Evolutionary conservation across 2,888 invertebrate genomes (phyloP), one percentile per base, ranked within the genome.

Genomic region (Onchidella celtica): DNA sequence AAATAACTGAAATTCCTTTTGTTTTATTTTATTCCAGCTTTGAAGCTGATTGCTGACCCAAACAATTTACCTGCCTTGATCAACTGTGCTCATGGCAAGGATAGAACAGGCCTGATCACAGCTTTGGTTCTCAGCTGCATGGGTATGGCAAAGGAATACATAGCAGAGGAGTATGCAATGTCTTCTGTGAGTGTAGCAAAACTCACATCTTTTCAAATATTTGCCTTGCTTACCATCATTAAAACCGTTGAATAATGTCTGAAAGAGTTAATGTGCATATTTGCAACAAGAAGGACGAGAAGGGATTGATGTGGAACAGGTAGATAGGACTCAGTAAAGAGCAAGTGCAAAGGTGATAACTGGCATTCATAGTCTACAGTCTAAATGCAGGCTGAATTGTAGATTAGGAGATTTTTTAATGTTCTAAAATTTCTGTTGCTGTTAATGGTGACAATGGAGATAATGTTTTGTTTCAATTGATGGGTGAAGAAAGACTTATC

Each of bases 31-130:
- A 63, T 76, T 79, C 83, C 86, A 92, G 92, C 89, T 47, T 81
- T 92, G 78, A 92, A 91, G 81, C 78, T 92, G 1, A 83, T 92
- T 66, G 83, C 87, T 1, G 86, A 88, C 34, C 85, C 85, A 17
- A 80, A 81, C 2, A 89, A 90, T 79, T 66, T 88, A 32, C 91
- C 92, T 34, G 90, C 88, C 1, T 81, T 92, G 83, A 81, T 92
- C n/a, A 91, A 90, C 85, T 92, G 92, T 87, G 90, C 90, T 2
- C 88, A 89, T 82, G 92, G 92, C 11, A 92, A 92, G 81, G 92
- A 92, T 79, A 85, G 92, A 69, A 91, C 92, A 6, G 92, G 92
- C 2, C 87, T 92, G 27, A 85, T 91, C 6, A 86, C 88, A 0
- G 91, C 91, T 3, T 74, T 92, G 47, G 85, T 92, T 6, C 79